Conservation (phyloP, 1,140 invertebrate species). For the Drosophila virilis region DNA sequence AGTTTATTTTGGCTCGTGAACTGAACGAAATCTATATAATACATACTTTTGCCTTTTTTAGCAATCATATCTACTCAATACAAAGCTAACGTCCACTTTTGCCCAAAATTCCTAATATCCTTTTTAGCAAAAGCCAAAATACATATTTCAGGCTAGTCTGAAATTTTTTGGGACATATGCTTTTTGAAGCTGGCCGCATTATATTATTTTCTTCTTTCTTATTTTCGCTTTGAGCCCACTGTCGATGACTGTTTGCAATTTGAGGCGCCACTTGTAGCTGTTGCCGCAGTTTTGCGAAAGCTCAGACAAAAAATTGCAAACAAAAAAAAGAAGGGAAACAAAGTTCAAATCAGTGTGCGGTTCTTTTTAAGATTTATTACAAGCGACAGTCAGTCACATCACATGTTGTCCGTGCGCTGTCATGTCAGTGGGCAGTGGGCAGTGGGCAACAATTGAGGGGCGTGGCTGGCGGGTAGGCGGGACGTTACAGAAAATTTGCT, state of each 20-base stretch:
- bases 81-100: too few relatives aligned
- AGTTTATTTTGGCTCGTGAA: too few relatives aligned
- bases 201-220: too few relatives aligned
- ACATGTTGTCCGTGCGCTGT: conserved; percentile 62
- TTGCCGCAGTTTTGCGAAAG: conserved; percentile 25
- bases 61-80: too few relatives aligned
- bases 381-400: conserved; percentile 72
- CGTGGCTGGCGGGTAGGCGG: conserved; percentile 8
- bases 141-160: too few relatives aligned
- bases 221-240: conserved; percentile 27
- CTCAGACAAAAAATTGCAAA: conserved; percentile 16
- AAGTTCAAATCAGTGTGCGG: conserved; percentile 64
- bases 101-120: too few relatives aligned
- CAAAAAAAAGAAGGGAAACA: conserved; percentile 26
- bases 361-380: conserved; percentile 80
- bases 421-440: conserved; percentile 50
- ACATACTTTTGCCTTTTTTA: too few relatives aligned
- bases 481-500: conserved; percentile 68
- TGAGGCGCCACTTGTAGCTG: conserved; percentile 62
- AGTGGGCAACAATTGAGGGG: conserved; percentile 11
- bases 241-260: conserved; percentile 42
- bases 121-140: too few relatives aligned
- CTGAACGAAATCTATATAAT: too few relatives aligned
- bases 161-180: too few relatives aligned
- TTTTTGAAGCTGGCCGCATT: too few relatives aligned